A percentile compares a stretch with the other conserved stretches of the same genome.
phyloP scores from a whole-genome alignment of 2,888 invertebrate species.

The Lycocerus yunnanus region DNA sequence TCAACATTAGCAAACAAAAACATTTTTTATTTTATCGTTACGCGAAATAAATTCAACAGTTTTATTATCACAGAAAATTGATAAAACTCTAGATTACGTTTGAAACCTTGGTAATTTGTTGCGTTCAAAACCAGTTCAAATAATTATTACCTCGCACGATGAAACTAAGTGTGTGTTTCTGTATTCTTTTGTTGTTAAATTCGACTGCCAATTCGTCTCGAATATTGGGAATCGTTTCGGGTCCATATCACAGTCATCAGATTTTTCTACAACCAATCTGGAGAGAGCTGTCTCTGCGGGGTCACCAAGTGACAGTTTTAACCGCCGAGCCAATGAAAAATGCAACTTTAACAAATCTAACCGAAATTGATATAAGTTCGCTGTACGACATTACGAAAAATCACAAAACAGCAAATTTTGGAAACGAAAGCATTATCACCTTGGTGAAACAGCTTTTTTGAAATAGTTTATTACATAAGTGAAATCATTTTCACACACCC shows the following conservation, averaged over 20 bases:
- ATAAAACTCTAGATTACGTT: too few relatives aligned
- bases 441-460: not conserved
- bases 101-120: not conserved
- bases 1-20: too few relatives aligned
- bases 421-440: not conserved
- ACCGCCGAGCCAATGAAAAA: constrained; percentile 55
- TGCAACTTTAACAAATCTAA: constrained; percentile 47
- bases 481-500: constrained; percentile 28
- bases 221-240: constrained; percentile 54
- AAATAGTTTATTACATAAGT: not conserved
- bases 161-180: not conserved
- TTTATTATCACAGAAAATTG: too few relatives aligned
- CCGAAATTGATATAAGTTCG: constrained; percentile 51
- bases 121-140: not conserved
- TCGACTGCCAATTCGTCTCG: constrained; percentile 36
- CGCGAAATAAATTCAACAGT: too few relatives aligned
- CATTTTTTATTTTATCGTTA: too few relatives aligned
- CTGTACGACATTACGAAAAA: constrained; percentile 39
- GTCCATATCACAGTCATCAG: constrained; percentile 59
- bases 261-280: constrained; percentile 55
- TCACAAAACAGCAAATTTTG: not conserved
- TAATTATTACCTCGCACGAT: not conserved
- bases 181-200: not conserved
- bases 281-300: constrained; percentile 54
- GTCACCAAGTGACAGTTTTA: constrained; percentile 57